Evolutionary conservation across 2,888 invertebrate species (phyloP).

Genomic region (Drosophila trichaetosa): DNA sequence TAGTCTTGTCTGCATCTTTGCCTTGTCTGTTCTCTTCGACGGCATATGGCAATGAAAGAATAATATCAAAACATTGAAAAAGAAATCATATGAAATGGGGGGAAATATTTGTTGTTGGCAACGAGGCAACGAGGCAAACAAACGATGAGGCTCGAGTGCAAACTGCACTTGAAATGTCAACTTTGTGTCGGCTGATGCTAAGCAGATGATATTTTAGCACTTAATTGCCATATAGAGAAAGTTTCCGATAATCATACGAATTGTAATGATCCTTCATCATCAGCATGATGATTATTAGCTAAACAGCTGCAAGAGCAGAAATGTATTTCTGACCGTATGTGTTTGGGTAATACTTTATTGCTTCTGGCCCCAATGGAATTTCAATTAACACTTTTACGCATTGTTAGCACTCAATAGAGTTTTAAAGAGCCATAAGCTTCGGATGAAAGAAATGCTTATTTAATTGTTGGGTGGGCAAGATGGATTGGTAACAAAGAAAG

Average conservation of each 20-base stretch:
- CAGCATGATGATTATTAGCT: slow-evolving; percentile 25
- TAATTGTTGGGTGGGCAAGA: slow-evolving; percentile 18
- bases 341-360: slow-evolving; percentile 27
- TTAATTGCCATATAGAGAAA: slow-evolving; percentile 48
- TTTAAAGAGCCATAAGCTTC: slow-evolving; percentile 24
- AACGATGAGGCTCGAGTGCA: slow-evolving; percentile 42
- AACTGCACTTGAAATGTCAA: slow-evolving; percentile 80
- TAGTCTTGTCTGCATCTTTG: slow-evolving; percentile 31
- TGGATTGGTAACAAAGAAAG: not conserved
- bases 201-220: slow-evolving; percentile 66
- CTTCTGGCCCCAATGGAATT: slow-evolving; percentile 37
- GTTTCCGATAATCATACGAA: slow-evolving; percentile 25
- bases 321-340: slow-evolving; percentile 14
- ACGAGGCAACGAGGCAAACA: slow-evolving; percentile 12
- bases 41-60: slow-evolving; percentile 73
- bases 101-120: slow-evolving; percentile 5
- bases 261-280: slow-evolving; percentile 14
- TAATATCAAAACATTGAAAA: slow-evolving; percentile 71
- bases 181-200: slow-evolving; percentile 74
- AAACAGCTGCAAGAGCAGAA: slow-evolving; percentile 39
- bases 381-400: slow-evolving; percentile 54
- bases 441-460: slow-evolving; percentile 2
- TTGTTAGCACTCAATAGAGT: slow-evolving; percentile 50
- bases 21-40: slow-evolving; percentile 29
- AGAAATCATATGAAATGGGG: slow-evolving; percentile 2